Evolutionary conservation across 2,797 vertebrate genomes (phyloP).

Genomic region (Balearica regulorum): DNA sequence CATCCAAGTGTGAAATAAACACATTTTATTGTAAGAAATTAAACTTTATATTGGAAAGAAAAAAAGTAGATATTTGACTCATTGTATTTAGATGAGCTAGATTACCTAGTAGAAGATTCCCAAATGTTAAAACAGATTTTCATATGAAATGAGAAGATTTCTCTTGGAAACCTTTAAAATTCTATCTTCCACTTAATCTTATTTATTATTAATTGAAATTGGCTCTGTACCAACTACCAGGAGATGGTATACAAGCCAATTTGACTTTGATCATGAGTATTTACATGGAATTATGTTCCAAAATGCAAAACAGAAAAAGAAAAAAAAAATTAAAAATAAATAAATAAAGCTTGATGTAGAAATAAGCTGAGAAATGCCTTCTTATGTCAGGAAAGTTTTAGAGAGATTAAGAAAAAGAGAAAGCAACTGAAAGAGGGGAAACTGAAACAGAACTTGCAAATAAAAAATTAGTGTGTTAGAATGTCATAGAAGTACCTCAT

Average conservation of each 20-base stretch:
- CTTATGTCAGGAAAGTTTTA: not conserved
- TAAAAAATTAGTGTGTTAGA: not conserved
- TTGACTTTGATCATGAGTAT: not conserved
- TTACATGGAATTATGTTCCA: not conserved
- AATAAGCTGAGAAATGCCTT: not conserved
- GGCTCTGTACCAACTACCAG: not conserved
- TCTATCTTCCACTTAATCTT: not conserved
- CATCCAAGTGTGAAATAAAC: not conserved
- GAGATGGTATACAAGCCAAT: not conserved
- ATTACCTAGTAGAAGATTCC: not conserved
- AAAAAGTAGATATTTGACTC: not conserved
- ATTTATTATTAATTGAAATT: not conserved
- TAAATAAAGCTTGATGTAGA: not conserved
- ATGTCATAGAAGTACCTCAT: not conserved
- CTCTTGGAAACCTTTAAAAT: not conserved
- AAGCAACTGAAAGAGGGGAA: not conserved
- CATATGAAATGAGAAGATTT: not conserved
- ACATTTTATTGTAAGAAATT: not conserved
- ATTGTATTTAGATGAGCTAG: not conserved
- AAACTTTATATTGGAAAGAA: not conserved
- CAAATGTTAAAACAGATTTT: not conserved
- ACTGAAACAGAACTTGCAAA: not conserved
- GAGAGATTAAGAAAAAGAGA: not conserved
- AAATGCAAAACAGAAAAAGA: not conserved
- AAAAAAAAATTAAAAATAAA: not conserved